phyloP scores from a whole-genome alignment of 2,797 vertebrate genomes.

The Mus caroli region DNA sequence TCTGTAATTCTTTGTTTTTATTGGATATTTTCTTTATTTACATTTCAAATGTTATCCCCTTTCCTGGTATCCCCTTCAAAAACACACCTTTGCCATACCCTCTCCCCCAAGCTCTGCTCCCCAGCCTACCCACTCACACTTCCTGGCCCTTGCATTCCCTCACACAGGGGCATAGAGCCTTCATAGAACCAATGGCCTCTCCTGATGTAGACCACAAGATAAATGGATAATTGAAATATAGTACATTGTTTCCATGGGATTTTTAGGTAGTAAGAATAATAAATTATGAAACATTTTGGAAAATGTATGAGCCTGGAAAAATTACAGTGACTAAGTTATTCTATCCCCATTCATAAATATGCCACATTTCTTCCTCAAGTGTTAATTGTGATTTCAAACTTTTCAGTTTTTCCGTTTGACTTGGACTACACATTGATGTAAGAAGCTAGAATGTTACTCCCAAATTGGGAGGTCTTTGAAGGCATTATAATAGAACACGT shows the following conservation, averaged over 20 bases:
- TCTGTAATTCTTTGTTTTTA: too few species aligned
- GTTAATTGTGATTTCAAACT: not conserved
- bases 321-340: not conserved
- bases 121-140: too few species aligned
- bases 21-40: too few species aligned
- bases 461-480: not conserved
- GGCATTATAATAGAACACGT: not conserved
- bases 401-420: not conserved
- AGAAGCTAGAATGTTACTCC: not conserved
- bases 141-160: too few species aligned
- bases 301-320: not conserved
- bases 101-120: too few species aligned
- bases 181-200: too few species aligned
- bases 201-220: not conserved
- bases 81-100: too few species aligned
- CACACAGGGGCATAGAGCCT: too few species aligned
- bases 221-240: not conserved
- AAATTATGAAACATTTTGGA: not conserved
- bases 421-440: not conserved
- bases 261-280: not conserved
- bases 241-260: not conserved
- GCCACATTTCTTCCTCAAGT: not conserved
- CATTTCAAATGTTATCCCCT: too few species aligned
- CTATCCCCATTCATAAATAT: not conserved
- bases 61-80: too few species aligned